Evolutionary conservation across 1,140 invertebrate genomes (phyloP), one percentile per base, ranked within the genome.

Genomic region (Psix sp.): DNA sequence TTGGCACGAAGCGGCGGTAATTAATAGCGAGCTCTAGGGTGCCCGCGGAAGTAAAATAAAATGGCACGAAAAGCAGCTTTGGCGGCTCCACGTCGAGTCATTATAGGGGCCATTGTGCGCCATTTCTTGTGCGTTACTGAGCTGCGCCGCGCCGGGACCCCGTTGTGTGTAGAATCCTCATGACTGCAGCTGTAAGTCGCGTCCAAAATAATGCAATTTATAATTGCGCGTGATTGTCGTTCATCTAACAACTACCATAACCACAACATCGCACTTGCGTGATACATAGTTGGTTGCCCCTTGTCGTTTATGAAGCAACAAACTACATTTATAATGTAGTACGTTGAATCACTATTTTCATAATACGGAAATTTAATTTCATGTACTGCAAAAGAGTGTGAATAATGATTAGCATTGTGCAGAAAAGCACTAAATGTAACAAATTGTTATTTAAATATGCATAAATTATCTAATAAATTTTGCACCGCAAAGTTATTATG

Each of bases 31-130:
- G 73, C 84, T 80, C 80, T 84, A 77, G 82, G 82, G 79, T 82
- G 80, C 82, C 82, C 71, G 74, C 81, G 82, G 82, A 85, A 84
- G 82, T 85, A 80, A 85, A 85, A 83, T 84, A 82, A 85, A 85
- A 77, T 77, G 77, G 75, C 77, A 84, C 76, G 79, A 84, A 80
- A 72, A 71, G 75, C 56, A 66, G 74, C 80, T 84, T 80, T 80
- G 80, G 81, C 82, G 82, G 82, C 81, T 78, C 77, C 70, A 49
- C 72, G 77, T 42, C 79, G 82, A 82, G 81, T 82, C 82, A 83
- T 83, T 84, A 83, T 38, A 70, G 73, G 63, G 51, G 62, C 71
- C 76, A 82, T 83, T 83, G 82, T 83, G 82, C 80, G 80, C 79
- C 67, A 76, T 60, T 31, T 81, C 80, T 74, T 81, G 81, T 82